Conservation (phyloP, 2,797 vertebrate species). For the Xenopus petersii region DNA sequence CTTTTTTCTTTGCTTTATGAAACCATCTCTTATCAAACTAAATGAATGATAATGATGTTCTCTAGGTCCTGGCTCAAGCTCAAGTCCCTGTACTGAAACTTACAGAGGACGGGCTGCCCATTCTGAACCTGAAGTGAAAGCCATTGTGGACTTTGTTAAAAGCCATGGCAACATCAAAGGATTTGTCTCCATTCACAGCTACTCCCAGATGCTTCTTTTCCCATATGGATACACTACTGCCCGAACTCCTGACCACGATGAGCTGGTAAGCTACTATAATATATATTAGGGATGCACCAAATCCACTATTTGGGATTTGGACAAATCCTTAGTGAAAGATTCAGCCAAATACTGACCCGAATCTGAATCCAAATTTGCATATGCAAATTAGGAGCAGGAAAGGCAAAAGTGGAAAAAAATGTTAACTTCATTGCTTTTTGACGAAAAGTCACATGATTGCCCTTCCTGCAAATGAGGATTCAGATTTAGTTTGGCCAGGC, state of each 20-base stretch:
- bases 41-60: not conserved
- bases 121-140: conserved; percentile 85
- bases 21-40: too few relatives aligned
- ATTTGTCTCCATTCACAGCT: conserved; percentile 91
- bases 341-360: too few relatives aligned
- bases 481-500: too few relatives aligned
- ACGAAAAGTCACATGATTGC: too few relatives aligned
- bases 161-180: conserved; percentile 82
- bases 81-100: conserved; percentile 75
- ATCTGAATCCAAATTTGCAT: not conserved
- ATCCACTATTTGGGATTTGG: too few relatives aligned
- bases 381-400: not conserved
- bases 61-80: conserved; percentile 78
- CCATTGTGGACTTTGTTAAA: conserved; percentile 89
- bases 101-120: conserved; percentile 76
- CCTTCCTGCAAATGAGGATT: too few relatives aligned
- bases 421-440: too few relatives aligned
- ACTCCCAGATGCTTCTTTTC: conserved; percentile 91
- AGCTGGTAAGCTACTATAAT: conserved; percentile 73
- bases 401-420: too few relatives aligned
- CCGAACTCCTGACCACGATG: conserved; percentile 58
- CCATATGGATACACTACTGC: conserved; percentile 81
- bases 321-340: too few relatives aligned
- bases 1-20: too few relatives aligned
- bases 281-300: not conserved